Base-by-base conservation (phyloP, 2,888 invertebrate genomes). In the Nebria salina region DNA sequence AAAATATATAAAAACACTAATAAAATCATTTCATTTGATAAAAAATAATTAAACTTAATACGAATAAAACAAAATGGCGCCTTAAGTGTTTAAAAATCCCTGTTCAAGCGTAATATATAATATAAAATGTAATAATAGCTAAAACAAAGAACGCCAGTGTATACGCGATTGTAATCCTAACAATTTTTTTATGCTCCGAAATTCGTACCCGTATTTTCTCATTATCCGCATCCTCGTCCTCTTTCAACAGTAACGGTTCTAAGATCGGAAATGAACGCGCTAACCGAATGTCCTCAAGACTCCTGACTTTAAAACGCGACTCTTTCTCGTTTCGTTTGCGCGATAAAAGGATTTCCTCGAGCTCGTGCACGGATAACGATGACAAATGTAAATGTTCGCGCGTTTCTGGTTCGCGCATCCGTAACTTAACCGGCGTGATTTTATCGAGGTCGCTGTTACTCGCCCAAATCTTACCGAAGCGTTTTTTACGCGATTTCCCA, bases 141-240 rank as follows among this genome's bases (percentile, higher is more conserved):
- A 91, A 86, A 82, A 90, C 87, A 84, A 91, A 89, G 85, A 92
- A 91, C 66, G 90, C 90, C 78, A 91, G 87, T 54, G 91, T 91
- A 85, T 92, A 90, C 82, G 91, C 90, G 84, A 93, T 90, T 85
- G 93, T 89, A 83, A 91, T 89, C 86, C 89, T 88, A 26, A 90
- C 88, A 83, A 91, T 89, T 85, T 90, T 91, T 65, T 89, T 88
- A 83, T 90, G 89, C 84, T 91, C 90, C 8, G 87, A 86, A 82
- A 87, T 85, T 81, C 85, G 86, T 82, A 86, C 82, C 68, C 85
- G 84, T 79, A 85, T 83, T 84, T 87, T 86, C 41, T 83, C 83
- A 82, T 85, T 84, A 83, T 85, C 85, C 85, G 86, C 87, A 83
- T 87, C 85, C 42, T 88, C 84, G 79, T 91, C 90, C 83, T 90